Evolutionary conservation across 2,113 vertebrate species (phyloP), one percentile per base, ranked within the genome.

Genomic region (Benitochromis conjunctus): DNA sequence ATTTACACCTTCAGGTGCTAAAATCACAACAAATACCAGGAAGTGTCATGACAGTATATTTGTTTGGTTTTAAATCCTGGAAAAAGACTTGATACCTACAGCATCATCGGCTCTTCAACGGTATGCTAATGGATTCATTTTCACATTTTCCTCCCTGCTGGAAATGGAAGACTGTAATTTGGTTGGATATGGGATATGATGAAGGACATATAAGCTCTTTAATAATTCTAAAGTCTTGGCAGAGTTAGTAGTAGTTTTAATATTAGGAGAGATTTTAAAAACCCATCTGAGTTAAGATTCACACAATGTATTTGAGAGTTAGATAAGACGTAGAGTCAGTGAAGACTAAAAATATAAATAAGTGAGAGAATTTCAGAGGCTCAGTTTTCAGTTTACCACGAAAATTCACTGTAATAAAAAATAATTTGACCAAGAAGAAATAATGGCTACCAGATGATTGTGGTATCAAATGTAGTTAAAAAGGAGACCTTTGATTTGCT

Each of bases 391-490:
- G 21, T 18, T 71, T 71, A 46, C 24, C 66, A 71, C 18, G 41
- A 46, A 46, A 71, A 71, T 43, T 69, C 0, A n/a, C n/a, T n/a
- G 29, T 29, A 29, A 4, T 29, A 3, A 0, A 64, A 64, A 64
- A 64, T 64, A 1, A 64, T 64, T 48, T 48, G 43, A 48, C 69
- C 26, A 29, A 19, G 9, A 64, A 38, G 31, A 46, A 48, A 48
- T 74, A 48, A 48, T 48, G 14, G 9, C 24, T 51, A 48, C 24
- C 48, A 74, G 4, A 29, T 29, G 66, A 74, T 18, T 2, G 9
- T 74, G 69, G 43, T 29, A 46, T 74, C 16, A 74, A 51, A 48
- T 74, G 4, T 29, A 74, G 3, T 24, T 74, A 48, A 51, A 43
- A 74, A 48, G 41, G 24, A 74, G 41, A 74, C 9, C 43, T 48